A percentile compares a stretch with the other conserved stretches of the same genome.
These are phyloP conservation scores for Amiota mariae DNA, from an alignment of 2,888 invertebrate species.

Conservation along the genomic window DNA sequence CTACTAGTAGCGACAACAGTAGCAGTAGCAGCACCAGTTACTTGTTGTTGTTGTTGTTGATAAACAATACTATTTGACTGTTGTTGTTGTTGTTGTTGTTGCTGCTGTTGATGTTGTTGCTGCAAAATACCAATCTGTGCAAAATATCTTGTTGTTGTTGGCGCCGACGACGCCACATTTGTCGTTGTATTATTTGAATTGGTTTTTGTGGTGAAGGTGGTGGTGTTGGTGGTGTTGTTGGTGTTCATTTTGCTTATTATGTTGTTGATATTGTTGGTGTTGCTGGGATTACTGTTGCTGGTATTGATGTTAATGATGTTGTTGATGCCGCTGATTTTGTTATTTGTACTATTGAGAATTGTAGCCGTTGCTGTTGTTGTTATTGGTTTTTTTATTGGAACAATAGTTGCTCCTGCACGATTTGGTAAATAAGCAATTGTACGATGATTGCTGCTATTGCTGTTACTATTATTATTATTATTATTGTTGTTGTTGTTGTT, in stretches of 20 bases:
- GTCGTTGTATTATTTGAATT: not conserved
- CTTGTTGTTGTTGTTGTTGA: not conserved
- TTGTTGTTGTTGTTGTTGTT: conserved; percentile 5
- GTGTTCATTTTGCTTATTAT: not conserved
- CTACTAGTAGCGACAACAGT: not conserved
- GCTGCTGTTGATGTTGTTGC: conserved; percentile 1
- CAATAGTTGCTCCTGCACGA: not conserved
- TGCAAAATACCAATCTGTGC: conserved; percentile 8
- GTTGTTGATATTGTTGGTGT: not conserved
- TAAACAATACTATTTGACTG: not conserved
- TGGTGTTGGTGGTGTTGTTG: too few species aligned
- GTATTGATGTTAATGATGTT: too few species aligned
- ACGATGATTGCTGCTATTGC: not conserved
- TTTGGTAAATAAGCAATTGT: conserved; percentile 5
- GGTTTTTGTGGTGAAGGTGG: not conserved
- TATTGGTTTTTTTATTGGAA: not conserved
- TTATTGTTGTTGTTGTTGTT: conserved; percentile 4
- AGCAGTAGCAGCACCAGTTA: too few species aligned
- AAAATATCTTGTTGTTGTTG: not conserved
- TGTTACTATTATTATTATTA: conserved; percentile 8
- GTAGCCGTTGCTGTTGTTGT: not conserved
- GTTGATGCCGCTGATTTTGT: not conserved
- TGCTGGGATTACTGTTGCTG: conserved; percentile 5
- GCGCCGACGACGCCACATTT: not conserved
- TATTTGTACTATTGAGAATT: conserved; percentile 10